Base-by-base conservation (phyloP, 1,140 invertebrate genomes). In the Aphaenogaster ashmeadi region DNA sequence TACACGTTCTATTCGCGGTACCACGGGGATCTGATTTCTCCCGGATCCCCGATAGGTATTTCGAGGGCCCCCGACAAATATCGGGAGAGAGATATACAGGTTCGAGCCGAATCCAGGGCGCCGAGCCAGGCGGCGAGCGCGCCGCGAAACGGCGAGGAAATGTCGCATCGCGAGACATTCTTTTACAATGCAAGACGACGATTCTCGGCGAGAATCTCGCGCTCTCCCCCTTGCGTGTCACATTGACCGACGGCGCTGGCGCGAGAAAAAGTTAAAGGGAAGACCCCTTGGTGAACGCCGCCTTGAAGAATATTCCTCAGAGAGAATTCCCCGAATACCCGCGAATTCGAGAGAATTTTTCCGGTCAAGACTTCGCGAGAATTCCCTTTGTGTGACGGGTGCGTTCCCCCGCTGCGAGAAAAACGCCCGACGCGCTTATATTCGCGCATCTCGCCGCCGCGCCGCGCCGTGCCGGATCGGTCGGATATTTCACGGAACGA, bases 191-290 rank as follows among this genome's bases (percentile, higher is more conserved):
- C 56, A 47, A 83, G 15, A 83, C n/a, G 27, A 11, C 18, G 77
- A 66, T 36, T 64, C 41, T 41, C 27, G 50, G 60, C 78, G n/a
- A 52, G 36, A 67, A 38, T 80, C 78, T 38, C 47, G 47, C 78
- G 44, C 33, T 67, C 36, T 44, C 36, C 36, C 21, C 33, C 6
- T 62, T 41, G 50, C 44, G 44, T 33, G 38, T 71, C 38, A 33
- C 50, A 41, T 74, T 75, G 69, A 74, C 52, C 54, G 54, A 47
- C 21, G 56, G 54, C 69, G 69, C n/a, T 74, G 44, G 41, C 27
- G 80, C 27, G 69, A 74, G 80, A 62, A 84, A 74, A 74, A 84
- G 80, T 62, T 84, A 54, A 60, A 75, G 69, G 69, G n/a, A 81
- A 62, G 67, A 83, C 2, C 15, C 9, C 9, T 41, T 33, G 80